phyloP scores from a whole-genome alignment of 2,113 vertebrate species.

The Philantomba maxwellii region DNA sequence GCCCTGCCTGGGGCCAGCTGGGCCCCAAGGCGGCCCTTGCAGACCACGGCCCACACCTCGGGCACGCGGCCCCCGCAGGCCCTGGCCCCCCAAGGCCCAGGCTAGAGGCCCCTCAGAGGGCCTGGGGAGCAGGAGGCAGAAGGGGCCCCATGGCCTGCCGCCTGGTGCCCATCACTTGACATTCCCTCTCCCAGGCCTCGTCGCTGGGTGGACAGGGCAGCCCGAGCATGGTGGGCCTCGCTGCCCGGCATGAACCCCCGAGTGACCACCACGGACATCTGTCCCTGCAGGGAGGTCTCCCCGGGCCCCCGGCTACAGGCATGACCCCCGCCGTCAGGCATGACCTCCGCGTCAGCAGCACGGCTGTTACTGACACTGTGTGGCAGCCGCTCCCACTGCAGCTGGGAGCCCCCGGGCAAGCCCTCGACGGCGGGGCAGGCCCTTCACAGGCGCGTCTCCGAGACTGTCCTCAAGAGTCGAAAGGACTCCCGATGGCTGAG shows the following conservation, averaged over 20 bases:
- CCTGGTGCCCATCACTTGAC: neutral
- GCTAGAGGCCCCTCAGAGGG: neutral
- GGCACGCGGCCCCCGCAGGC: neutral
- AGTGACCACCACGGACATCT: rapidly evolving
- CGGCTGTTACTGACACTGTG: rapidly evolving
- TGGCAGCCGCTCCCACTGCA: rapidly evolving
- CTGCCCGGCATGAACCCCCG: rapidly evolving
- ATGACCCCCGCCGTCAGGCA: neutral
- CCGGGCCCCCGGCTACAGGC: neutral
- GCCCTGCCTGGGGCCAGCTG: neutral
- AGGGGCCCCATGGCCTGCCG: neutral
- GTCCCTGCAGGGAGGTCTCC: neutral
- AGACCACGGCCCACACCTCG: neutral
- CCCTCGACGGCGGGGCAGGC: rapidly evolving
- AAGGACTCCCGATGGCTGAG: neutral
- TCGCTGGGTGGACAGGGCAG: rapidly evolving
- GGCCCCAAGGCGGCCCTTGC: neutral
- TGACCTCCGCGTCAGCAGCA: neutral
- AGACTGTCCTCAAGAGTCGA: neutral
- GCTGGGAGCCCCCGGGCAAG: neutral
- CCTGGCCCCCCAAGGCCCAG: no score
- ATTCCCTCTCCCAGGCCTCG: neutral
- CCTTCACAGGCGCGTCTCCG: neutral
- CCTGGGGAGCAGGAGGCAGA: neutral
- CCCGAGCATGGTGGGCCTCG: rapidly evolving